Evolutionary conservation across 1,140 invertebrate species (phyloP).

Genomic region (Temnothorax curvispinosus): DNA sequence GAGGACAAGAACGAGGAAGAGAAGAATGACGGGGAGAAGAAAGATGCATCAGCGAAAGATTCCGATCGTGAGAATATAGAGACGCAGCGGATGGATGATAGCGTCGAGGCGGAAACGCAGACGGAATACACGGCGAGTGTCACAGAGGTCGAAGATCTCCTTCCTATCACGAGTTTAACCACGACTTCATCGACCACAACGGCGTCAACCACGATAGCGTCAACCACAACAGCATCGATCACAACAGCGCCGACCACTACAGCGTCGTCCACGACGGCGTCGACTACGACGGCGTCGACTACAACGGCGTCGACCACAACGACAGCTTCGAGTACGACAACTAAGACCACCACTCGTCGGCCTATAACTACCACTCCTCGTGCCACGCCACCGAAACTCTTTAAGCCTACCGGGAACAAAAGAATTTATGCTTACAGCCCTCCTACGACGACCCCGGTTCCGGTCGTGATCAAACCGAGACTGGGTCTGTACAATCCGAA

Average conservation of each 20-base stretch:
- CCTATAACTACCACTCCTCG: constrained; percentile 65
- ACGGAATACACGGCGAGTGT: neutral
- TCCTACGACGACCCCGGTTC: constrained; percentile 80
- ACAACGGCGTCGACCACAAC: neutral
- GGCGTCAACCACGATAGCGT: neutral
- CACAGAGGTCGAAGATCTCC: neutral
- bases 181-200: neutral
- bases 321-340: neutral
- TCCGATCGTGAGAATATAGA: neutral
- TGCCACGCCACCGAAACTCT: constrained; percentile 75
- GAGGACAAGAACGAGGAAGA: constrained; percentile 40
- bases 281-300: constrained; percentile 18
- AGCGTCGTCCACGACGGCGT: constrained; percentile 25
- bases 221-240: neutral
- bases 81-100: neutral
- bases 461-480: constrained; percentile 81
- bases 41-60: neutral
- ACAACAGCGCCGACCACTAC: neutral
- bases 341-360: constrained; percentile 53
- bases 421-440: constrained; percentile 82
- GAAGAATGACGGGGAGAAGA: neutral
- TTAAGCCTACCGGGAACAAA: constrained; percentile 78
- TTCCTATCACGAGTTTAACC: neutral
- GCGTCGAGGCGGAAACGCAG: constrained; percentile 44
- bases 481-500: constrained; percentile 78